These are phyloP conservation scores for Salticus scenicus DNA, from an alignment of 2,888 invertebrate genomes.

Conservation along the genomic window DNA sequence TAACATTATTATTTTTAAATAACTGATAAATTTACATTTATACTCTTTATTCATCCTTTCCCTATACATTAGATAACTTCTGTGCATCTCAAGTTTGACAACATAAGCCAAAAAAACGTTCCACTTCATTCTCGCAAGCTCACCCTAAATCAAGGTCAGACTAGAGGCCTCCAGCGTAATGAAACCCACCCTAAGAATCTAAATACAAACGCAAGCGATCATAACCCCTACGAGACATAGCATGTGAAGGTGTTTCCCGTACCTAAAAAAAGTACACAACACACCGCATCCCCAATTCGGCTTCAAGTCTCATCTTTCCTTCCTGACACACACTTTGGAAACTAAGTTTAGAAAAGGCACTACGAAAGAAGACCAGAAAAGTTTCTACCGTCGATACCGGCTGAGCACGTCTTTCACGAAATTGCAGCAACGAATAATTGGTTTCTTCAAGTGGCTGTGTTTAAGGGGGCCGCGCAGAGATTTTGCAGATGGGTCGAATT, in stretches of 20 bases:
- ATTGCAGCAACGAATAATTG: too few species aligned
- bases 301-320: slow-evolving; percentile 48
- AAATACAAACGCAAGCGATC: background rate
- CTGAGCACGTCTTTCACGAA: background rate
- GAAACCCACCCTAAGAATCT: background rate
- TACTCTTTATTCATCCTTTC: too few species aligned
- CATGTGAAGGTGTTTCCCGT: background rate
- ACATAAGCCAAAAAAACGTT: background rate
- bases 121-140: background rate
- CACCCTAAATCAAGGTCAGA: background rate
- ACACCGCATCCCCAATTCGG: slow-evolving; percentile 53
- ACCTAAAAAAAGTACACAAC: background rate
- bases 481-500: too few species aligned
- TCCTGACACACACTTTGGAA: slow-evolving; percentile 31
- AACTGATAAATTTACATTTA: too few species aligned
- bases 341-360: slow-evolving; percentile 35
- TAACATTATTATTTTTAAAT: too few species aligned
- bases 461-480: too few species aligned
- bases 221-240: background rate
- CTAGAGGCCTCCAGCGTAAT: background rate
- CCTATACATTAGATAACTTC: background rate
- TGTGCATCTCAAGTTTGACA: background rate
- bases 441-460: too few species aligned
- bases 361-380: background rate
- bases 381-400: background rate